Evolutionary conservation across 2,888 invertebrate genomes (phyloP).

Genomic region (Ormia ochracea): DNA sequence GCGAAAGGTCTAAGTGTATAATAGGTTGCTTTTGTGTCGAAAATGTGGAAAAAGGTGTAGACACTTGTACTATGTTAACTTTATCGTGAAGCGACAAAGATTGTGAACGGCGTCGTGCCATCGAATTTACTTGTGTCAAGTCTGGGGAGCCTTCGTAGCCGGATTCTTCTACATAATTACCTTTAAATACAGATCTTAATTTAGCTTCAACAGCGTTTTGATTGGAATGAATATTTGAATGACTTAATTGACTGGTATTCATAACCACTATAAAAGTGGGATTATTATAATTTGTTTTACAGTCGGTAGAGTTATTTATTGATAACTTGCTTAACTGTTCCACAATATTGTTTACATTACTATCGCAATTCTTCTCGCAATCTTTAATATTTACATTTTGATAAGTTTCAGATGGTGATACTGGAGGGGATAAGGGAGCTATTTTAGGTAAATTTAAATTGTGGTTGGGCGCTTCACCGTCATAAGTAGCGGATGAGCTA

Average conservation of each 20-base stretch:
- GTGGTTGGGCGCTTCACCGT: slow-evolving; percentile 60
- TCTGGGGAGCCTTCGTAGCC: slow-evolving; percentile 62
- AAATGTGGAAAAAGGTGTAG: slow-evolving; percentile 16
- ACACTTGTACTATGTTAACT: slow-evolving; percentile 61
- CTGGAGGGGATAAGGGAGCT: slow-evolving; percentile 30
- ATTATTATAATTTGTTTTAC: slow-evolving; percentile 46
- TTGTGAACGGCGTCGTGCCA: slow-evolving; percentile 66
- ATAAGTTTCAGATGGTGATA: not conserved
- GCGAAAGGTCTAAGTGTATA: not conserved
- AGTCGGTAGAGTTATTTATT: slow-evolving; percentile 49
- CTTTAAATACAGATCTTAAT: slow-evolving; percentile 11
- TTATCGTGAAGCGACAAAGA: slow-evolving; percentile 69
- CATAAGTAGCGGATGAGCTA: slow-evolving; percentile 64
- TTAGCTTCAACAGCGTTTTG: slow-evolving; percentile 1
- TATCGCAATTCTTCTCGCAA: slow-evolving; percentile 32
- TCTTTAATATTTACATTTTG: not conserved
- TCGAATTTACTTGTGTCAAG: slow-evolving; percentile 25
- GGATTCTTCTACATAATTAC: slow-evolving; percentile 46
- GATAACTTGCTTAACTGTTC: slow-evolving; percentile 68
- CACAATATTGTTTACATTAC: slow-evolving; percentile 66
- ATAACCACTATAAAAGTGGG: slow-evolving; percentile 70
- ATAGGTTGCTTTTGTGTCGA: no score
- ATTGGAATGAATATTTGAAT: not conserved
- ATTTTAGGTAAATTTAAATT: slow-evolving; percentile 62
- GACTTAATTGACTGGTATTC: slow-evolving; percentile 61